These are phyloP conservation scores for Nasua narica DNA, from an alignment of 2,797 vertebrate species.

Conservation along the genomic window DNA sequence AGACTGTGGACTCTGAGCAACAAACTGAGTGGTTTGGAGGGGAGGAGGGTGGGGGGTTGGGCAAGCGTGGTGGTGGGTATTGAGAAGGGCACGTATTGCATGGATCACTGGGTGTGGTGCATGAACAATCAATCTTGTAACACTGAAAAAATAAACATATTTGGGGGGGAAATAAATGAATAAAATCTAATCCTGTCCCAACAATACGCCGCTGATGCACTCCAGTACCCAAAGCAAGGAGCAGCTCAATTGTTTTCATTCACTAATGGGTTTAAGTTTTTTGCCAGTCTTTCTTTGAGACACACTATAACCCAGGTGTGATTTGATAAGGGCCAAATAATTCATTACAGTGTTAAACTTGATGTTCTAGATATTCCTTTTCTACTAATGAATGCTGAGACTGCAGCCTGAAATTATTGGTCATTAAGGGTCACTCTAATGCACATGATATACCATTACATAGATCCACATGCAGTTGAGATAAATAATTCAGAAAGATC, in stretches of 20 bases:
- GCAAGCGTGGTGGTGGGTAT: too few species aligned
- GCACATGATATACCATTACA: not conserved
- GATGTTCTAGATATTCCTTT: not conserved
- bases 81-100: too few species aligned
- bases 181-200: not conserved
- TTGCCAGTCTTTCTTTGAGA: not conserved
- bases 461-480: not conserved
- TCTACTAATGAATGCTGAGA: not conserved
- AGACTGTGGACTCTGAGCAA: too few species aligned
- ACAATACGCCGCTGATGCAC: rapidly evolving
- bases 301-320: not conserved
- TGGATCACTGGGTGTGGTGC: too few species aligned
- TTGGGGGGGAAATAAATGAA: too few species aligned
- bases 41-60: too few species aligned
- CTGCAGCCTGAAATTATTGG: not conserved
- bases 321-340: not conserved
- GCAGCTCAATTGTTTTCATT: not conserved
- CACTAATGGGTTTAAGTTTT: not conserved
- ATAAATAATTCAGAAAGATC: not conserved
- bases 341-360: not conserved
- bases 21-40: too few species aligned
- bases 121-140: too few species aligned
- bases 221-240: not conserved
- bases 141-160: too few species aligned
- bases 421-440: not conserved